Evolutionary conservation across 2,797 vertebrate species (phyloP), one percentile per base, ranked within the genome.

Genomic region (Sebastes steindachneri): DNA sequence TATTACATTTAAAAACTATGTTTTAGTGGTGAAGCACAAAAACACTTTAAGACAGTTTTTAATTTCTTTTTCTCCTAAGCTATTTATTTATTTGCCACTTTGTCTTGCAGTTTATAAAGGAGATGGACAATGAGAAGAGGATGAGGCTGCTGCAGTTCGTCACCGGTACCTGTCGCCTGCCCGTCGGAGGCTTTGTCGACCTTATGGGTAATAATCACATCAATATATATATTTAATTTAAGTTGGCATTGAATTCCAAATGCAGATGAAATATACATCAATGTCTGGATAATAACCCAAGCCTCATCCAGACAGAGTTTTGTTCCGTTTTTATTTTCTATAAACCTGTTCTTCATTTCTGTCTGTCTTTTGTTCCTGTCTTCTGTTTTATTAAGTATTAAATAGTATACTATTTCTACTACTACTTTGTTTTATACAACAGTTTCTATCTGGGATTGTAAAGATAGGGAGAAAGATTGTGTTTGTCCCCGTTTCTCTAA

Each of bases 51-150:
- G 0, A 45, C 41, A 48, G 15, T 1, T 19, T 48, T 48, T 48
- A 48, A 48, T 48, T 45, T 19, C 2, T 41, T 48, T 19, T 48
- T 48, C 41, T 17, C 41, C 41, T 48, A 48, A 48, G 41, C 15
- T 48, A 48, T 48, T 19, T 48, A 48, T 48, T 48, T 48, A 48
- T 48, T 48, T 17, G 9, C 3, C 15, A 7, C 28, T 80, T 75
- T 51, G 9, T 23, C 19, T 68, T 73, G 25, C 85, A 94, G 93
- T 85, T 92, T 8, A 82, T 93, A 4, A 99, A 99, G 91, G 98
- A 99, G 94, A 98, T 99, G 91, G 98, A 99, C 95, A 99, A 99
- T 2, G 98, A 99, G 92, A 99, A 98, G 84, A 97, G 98, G 75
- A 97, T 99, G 96, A 94, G 98, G 74, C 95, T 99, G 78, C 92